These are phyloP conservation scores for Phylloscopus collybita DNA, from an alignment of 2,797 vertebrate genomes.

Conservation along the genomic window DNA sequence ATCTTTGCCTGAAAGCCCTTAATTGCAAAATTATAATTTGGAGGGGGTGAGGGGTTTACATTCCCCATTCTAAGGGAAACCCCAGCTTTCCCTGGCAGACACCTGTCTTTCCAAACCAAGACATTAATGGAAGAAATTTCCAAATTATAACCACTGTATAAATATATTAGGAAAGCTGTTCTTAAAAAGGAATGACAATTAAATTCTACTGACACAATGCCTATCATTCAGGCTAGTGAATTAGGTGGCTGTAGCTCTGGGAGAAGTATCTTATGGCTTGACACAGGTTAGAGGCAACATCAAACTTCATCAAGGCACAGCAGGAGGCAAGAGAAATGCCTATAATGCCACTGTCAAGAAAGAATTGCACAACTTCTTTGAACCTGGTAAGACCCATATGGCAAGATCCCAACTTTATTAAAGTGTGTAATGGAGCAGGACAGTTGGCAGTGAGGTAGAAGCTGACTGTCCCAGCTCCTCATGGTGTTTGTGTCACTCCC, in stretches of 20 bases:
- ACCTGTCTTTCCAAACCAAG: too few species aligned
- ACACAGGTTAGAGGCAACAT: neutral
- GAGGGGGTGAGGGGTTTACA: too few species aligned
- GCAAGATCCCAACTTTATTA: neutral
- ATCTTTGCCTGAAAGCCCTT: too few species aligned
- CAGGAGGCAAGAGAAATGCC: neutral
- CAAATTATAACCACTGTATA: neutral
- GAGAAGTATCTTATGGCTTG: neutral
- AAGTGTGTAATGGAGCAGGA: neutral
- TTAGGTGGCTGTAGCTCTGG: too few species aligned
- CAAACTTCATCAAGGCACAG: neutral
- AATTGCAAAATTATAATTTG: too few species aligned
- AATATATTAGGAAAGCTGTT: neutral
- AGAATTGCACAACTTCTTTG: neutral
- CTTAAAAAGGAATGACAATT: neutral
- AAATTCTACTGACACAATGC: neutral
- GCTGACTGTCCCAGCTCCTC: neutral
- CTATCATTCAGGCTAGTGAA: too few species aligned
- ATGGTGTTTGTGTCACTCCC: neutral
- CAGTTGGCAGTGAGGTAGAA: neutral
- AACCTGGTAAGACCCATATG: neutral
- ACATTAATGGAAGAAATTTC: neutral
- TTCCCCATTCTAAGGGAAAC: too few species aligned
- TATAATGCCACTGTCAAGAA: neutral
- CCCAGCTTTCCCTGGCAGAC: too few species aligned